Evolutionary conservation across 53 echinoderm and acorn worm species (phyloP), one percentile per base, ranked within the genome.

Genomic region (Holothuria scabra): DNA sequence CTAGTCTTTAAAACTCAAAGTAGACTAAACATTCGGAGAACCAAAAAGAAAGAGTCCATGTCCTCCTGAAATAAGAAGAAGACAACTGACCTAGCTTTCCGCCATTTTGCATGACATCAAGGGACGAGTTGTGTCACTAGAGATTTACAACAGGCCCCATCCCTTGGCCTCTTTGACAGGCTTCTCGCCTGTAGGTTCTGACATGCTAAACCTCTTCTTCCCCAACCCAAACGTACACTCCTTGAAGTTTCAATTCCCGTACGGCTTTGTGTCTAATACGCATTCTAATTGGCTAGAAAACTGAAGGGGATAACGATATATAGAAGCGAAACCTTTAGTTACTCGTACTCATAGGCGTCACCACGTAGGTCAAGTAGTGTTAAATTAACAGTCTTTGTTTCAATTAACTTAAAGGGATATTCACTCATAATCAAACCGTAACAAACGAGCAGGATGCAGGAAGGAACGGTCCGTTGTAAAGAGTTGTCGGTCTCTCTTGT

Each of bases 241-340:
- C 72, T 72, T 72, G 72, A 72, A 72, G 72, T 72, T 72, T 72
- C 72, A 46, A 46, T 72, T 72, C 48, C 46, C 72, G 41, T 26
- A 46, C 46, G 72, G 72, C 72, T 72, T 72, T 72, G 72, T 72
- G 72, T 72, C 72, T 72, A 46, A 72, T 72, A 72, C 72, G 46
- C 72, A 72, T 72, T 72, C 48, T 72, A 72, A 72, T 72, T 72
- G 72, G 72, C 72, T 28, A 72, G 48, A 46, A 21, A 14, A 25
- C 48, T 20, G 72, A 44, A 72, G 21, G 46, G 48, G 46, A 46
- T 44, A 72, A 44, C 46, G 46, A 26, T 72, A 26, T 72, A 48
- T 26, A 72, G 44, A 72, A 72, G n/a, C 72, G 24, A 41, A 26
- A 44, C 44, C n/a, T 46, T 72, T 34, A 11, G 44, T 65, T 24